Evolutionary conservation across 2,113 vertebrate genomes (phyloP).

Genomic region (Tringa solitaria): DNA sequence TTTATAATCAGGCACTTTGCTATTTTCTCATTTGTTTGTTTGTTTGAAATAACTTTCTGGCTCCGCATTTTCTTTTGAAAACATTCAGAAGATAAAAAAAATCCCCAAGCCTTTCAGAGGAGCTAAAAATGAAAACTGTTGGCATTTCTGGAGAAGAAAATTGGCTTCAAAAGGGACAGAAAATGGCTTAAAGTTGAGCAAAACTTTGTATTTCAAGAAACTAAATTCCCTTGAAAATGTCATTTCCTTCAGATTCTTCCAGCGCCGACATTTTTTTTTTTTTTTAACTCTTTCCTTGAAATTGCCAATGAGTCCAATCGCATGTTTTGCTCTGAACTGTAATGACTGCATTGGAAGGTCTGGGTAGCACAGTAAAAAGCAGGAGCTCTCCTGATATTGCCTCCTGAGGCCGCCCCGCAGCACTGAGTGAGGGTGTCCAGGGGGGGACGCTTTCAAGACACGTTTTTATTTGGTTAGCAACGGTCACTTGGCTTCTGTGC

Average conservation of each 20-base stretch:
- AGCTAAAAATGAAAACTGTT: slow-evolving; percentile 40
- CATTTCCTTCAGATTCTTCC: not conserved
- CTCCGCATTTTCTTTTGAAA: slow-evolving; percentile 10
- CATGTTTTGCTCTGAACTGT: not conserved
- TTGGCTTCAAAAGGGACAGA: not conserved
- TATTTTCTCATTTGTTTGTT: slow-evolving; percentile 38
- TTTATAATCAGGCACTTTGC: not conserved
- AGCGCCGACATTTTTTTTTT: no score
- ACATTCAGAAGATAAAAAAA: slow-evolving; percentile 6
- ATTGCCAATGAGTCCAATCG: not conserved
- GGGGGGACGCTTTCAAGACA: not conserved
- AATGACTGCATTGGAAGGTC: not conserved
- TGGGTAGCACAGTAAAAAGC: not conserved
- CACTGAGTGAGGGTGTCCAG: not conserved
- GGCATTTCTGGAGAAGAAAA: not conserved
- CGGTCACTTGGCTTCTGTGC: not conserved
- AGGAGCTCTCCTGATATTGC: not conserved
- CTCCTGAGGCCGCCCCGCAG: not conserved
- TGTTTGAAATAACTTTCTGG: slow-evolving; percentile 26
- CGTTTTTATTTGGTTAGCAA: slow-evolving; percentile 34
- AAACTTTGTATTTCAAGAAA: slow-evolving; percentile 12
- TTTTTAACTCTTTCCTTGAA: not conserved
- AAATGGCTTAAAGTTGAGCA: not conserved
- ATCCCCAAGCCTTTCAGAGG: not conserved
- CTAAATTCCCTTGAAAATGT: not conserved